These are phyloP conservation scores for Stegodyphus dumicola DNA, from an alignment of 1,140 invertebrate genomes.

Conservation along the genomic window DNA sequence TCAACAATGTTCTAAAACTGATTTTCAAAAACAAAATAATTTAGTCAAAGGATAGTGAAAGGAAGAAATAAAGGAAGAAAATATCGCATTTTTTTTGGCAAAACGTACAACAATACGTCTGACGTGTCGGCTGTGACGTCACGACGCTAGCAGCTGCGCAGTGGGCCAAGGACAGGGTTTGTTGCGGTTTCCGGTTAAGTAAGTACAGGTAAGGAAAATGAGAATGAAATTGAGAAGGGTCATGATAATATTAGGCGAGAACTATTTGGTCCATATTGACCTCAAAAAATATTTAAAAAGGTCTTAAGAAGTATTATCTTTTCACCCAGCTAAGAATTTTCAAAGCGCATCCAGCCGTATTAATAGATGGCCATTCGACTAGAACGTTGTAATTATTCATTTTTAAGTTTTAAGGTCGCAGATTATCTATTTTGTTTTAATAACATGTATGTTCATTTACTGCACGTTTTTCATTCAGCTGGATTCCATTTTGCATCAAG, in stretches of 20 bases:
- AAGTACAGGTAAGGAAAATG: constrained; percentile 42
- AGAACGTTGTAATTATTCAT: too few species aligned
- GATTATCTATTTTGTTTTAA: too few species aligned
- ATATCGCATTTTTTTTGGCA: not conserved
- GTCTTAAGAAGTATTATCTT: too few species aligned
- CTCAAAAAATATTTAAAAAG: constrained; percentile 27
- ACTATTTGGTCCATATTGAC: constrained; percentile 33
- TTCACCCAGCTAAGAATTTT: too few species aligned
- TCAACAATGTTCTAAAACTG: too few species aligned
- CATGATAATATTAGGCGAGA: constrained; percentile 11
- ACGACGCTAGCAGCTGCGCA: not conserved
- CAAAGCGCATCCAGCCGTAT: too few species aligned
- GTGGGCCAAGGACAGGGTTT: constrained; percentile 58
- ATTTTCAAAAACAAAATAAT: not conserved
- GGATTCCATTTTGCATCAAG: too few species aligned
- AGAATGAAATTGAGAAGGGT: constrained; percentile 46
- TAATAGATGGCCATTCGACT: too few species aligned
- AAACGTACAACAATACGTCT: not conserved
- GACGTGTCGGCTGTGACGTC: constrained; percentile 37
- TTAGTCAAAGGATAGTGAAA: not conserved
- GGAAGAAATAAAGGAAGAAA: not conserved
- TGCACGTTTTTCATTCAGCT: too few species aligned
- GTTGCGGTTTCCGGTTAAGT: constrained; percentile 56
- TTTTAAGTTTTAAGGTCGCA: too few species aligned
- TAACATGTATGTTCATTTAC: too few species aligned